phyloP scores from a whole-genome alignment of 2,888 invertebrate species.

The Hololepta plana region DNA sequence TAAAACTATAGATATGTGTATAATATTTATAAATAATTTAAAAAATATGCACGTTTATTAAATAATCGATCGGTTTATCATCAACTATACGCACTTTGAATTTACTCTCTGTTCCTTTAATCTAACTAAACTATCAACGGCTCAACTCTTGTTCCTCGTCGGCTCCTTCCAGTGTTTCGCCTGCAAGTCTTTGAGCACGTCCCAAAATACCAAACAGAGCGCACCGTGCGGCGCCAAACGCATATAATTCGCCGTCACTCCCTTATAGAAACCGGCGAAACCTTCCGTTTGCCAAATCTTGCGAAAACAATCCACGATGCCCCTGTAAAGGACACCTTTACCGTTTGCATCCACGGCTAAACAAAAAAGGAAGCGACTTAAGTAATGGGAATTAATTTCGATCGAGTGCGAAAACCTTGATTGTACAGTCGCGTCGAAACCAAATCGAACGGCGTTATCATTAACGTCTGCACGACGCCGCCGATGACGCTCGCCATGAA shows the following conservation, averaged over 20 bases:
- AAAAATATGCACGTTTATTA: too few species aligned
- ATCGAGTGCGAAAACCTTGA: slow-evolving; percentile 45
- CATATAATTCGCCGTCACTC: slow-evolving; percentile 72
- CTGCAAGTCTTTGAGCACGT: slow-evolving; percentile 20
- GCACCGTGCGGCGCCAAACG: slow-evolving; percentile 82
- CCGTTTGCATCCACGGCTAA: slow-evolving; percentile 42
- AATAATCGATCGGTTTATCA: too few species aligned
- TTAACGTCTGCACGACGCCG: slow-evolving; percentile 52
- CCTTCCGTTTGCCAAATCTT: slow-evolving; percentile 67
- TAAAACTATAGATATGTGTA: too few species aligned
- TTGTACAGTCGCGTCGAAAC: slow-evolving; percentile 80
- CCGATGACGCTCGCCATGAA: slow-evolving; percentile 55
- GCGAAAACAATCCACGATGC: slow-evolving; percentile 53
- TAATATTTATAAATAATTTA: too few species aligned
- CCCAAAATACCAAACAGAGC: slow-evolving; percentile 75
- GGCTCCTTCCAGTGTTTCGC: slow-evolving; percentile 5
- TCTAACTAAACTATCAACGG: not conserved
- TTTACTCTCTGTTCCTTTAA: too few species aligned
- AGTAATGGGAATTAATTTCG: slow-evolving; percentile 3
- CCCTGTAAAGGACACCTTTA: slow-evolving; percentile 46
- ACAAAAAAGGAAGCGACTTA: slow-evolving; percentile 3
- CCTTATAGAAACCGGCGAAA: slow-evolving; percentile 71
- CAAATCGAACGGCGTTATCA: slow-evolving; percentile 78
- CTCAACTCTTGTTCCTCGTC: not conserved
- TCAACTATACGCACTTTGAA: too few species aligned